Evolutionary conservation across 2,888 invertebrate species (phyloP).

Genomic region (Parnassius smintheus): DNA sequence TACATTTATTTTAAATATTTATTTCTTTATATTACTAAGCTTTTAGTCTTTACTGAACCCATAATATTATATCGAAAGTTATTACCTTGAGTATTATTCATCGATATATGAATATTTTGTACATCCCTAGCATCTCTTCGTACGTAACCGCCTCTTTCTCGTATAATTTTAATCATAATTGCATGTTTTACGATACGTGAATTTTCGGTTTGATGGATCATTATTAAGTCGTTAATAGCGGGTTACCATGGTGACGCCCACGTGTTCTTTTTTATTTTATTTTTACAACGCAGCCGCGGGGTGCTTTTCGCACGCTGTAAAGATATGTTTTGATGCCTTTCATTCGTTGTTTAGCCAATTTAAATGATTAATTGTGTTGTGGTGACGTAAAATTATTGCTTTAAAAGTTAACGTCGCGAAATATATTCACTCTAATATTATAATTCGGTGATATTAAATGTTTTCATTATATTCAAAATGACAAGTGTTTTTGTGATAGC

Average conservation of each 20-base stretch:
- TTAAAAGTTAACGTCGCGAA: conserved; percentile 11
- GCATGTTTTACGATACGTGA: conserved; percentile 69
- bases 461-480: too few relatives aligned
- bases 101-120: conserved; percentile 30
- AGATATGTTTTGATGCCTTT: conserved; percentile 55
- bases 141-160: conserved; percentile 38
- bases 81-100: conserved; percentile 8
- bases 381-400: conserved; percentile 16
- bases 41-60: too few relatives aligned
- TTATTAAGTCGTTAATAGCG: conserved; percentile 68
- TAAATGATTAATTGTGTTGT: conserved; percentile 31
- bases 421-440: background rate
- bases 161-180: conserved; percentile 62
- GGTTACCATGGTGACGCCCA: conserved; percentile 69
- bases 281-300: conserved; percentile 32
- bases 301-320: conserved; percentile 53
- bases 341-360: conserved; percentile 32
- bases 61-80: too few relatives aligned
- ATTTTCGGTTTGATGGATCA: conserved; percentile 61
- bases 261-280: conserved; percentile 38
- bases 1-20: too few relatives aligned
- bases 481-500: too few relatives aligned
- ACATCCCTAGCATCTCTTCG: conserved; percentile 38
- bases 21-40: too few relatives aligned
- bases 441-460: too few relatives aligned